Evolutionary conservation across 1,140 invertebrate species (phyloP).

Genomic region (Drosophila bocqueti): DNA sequence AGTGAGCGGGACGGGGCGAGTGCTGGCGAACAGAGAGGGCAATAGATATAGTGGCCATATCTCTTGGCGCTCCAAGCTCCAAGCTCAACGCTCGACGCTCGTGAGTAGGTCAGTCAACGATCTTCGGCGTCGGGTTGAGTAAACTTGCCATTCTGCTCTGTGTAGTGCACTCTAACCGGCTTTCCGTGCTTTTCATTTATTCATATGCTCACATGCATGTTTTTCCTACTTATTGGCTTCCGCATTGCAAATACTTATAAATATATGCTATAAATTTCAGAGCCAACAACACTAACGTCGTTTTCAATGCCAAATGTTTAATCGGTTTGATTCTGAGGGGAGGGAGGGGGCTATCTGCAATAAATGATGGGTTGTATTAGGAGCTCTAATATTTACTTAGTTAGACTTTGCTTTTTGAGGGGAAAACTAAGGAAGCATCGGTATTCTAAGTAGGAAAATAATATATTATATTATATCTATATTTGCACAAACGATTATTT

Average conservation of each 20-base stretch:
- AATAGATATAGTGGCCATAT: constrained; percentile 25
- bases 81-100: neutral
- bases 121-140: constrained; percentile 60
- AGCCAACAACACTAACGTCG: constrained; percentile 13
- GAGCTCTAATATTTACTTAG: neutral
- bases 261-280: constrained; percentile 2
- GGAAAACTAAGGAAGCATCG: neutral
- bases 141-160: constrained; percentile 44
- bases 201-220: constrained; percentile 29
- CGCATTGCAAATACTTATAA: constrained; percentile 62
- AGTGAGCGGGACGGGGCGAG: constrained; percentile 14
- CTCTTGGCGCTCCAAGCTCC: neutral
- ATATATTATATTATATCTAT: neutral
- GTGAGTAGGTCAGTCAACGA: constrained; percentile 81
- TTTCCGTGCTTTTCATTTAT: constrained; percentile 55
- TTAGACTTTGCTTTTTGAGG: neutral
- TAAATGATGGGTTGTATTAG: constrained; percentile 1
- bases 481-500: neutral
- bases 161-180: constrained; percentile 58
- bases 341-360: neutral
- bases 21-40: constrained; percentile 6
- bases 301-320: constrained; percentile 69
- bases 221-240: constrained; percentile 41
- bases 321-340: neutral
- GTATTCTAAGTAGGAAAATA: neutral